Evolutionary conservation across 1,140 invertebrate genomes (phyloP).

Genomic region (Battus philenor): DNA sequence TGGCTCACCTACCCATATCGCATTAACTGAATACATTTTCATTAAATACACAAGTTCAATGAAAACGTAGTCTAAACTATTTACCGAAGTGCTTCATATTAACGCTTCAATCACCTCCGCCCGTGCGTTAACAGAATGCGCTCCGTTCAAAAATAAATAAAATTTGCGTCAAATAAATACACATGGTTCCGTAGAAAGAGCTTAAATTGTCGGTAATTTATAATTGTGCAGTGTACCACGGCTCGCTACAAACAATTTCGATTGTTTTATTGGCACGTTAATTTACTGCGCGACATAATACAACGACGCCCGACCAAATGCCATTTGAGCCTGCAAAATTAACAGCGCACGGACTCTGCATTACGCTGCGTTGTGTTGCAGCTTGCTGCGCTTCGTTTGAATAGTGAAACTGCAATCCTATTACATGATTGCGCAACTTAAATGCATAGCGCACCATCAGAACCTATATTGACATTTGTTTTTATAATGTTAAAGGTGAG

Average conservation of each 20-base stretch:
- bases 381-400: no score
- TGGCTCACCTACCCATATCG: background rate
- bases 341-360: background rate
- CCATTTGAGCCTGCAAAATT: slow-evolving; percentile 1
- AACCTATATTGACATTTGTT: no score
- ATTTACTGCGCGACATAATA: slow-evolving; percentile 5
- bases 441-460: no score
- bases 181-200: background rate
- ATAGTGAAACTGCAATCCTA: no score
- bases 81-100: no score
- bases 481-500: no score
- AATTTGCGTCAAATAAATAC: slow-evolving; percentile 11
- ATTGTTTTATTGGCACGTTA: slow-evolving; percentile 9
- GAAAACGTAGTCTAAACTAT: no score
- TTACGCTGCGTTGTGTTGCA: no score
- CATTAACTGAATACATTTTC: background rate
- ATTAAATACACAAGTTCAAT: no score
- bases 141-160: slow-evolving; percentile 2
- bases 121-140: background rate
- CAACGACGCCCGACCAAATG: slow-evolving; percentile 1
- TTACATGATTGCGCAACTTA: no score
- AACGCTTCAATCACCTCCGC: background rate
- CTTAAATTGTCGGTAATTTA: slow-evolving; percentile 12
- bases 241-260: slow-evolving; percentile 7
- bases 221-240: slow-evolving; percentile 7